phyloP scores from a whole-genome alignment of 2,797 vertebrate species.

The Arctocebus calabarensis region DNA sequence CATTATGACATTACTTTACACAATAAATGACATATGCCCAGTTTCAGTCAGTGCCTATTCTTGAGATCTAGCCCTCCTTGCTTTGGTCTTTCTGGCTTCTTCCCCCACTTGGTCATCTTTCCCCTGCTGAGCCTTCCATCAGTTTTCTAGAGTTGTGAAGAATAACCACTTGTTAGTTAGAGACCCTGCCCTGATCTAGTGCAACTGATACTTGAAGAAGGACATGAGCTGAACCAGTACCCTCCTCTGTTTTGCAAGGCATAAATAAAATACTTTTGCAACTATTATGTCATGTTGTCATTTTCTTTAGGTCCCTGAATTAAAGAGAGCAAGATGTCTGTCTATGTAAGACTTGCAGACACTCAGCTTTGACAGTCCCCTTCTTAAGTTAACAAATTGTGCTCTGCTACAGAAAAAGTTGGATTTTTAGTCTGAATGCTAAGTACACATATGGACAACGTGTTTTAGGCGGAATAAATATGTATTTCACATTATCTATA shows the following conservation, averaged over 20 bases:
- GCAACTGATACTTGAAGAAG: not conserved
- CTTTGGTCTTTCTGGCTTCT: not conserved
- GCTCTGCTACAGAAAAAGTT: not conserved
- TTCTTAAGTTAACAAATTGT: not conserved
- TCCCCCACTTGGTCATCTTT: not conserved
- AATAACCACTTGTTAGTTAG: not conserved
- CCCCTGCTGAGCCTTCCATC: not conserved
- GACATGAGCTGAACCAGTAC: not conserved
- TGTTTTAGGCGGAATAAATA: not conserved
- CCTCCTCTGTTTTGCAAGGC: not conserved
- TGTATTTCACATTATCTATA: not conserved
- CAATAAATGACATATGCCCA: not conserved
- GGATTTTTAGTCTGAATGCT: slow-evolving; percentile 39
- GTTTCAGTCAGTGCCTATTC: not conserved
- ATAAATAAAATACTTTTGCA: not conserved
- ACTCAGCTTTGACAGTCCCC: not conserved
- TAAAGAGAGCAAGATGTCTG: not conserved
- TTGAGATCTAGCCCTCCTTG: not conserved
- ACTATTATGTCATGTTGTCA: not conserved
- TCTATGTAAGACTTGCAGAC: not conserved
- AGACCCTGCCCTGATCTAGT: not conserved
- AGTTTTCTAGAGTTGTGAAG: not conserved
- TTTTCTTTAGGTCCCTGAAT: not conserved
- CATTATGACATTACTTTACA: not conserved
- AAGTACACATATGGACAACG: not conserved